Evolutionary conservation across 2,797 vertebrate genomes (phyloP).

Genomic region (Anomalospiza imberbis): DNA sequence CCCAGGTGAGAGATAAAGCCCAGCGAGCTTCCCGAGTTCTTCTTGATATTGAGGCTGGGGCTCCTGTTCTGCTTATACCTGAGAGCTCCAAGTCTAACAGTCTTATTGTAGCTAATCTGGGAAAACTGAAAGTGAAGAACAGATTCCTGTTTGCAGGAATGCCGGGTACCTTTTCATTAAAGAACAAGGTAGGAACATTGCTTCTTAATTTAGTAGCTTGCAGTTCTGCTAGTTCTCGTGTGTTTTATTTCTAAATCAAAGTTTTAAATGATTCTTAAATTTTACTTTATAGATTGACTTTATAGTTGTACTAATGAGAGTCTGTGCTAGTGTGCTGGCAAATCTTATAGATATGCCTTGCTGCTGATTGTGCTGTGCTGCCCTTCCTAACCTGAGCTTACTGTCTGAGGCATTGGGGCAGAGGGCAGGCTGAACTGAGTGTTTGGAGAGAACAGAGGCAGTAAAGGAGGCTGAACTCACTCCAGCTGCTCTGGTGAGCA

Average conservation of each 20-base stretch:
- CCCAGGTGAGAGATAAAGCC: conserved; percentile 88
- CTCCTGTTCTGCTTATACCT: conserved; percentile 93
- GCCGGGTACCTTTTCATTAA: conserved; percentile 87
- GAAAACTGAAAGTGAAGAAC: conserved; percentile 92
- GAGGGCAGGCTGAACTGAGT: too few species aligned
- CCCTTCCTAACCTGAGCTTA: background rate
- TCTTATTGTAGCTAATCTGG: conserved; percentile 94
- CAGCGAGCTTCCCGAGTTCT: conserved; percentile 88
- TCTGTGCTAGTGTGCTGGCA: background rate
- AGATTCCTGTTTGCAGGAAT: conserved; percentile 85
- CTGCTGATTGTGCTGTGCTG: background rate
- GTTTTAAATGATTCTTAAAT: background rate
- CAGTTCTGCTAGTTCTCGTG: background rate
- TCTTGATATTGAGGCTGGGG: conserved; percentile 92
- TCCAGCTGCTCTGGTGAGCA: background rate
- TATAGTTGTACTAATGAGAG: background rate
- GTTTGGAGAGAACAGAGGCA: background rate
- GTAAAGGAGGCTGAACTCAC: background rate
- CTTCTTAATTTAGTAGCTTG: background rate
- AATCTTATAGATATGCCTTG: background rate
- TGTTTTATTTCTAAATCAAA: background rate
- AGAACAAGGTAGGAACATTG: conserved; percentile 89
- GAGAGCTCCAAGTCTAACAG: conserved; percentile 90
- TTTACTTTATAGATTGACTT: background rate
- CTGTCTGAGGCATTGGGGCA: background rate